These are phyloP conservation scores for Amphipyra tragopoginis DNA, from an alignment of 2,888 invertebrate genomes.

Conservation along the genomic window DNA sequence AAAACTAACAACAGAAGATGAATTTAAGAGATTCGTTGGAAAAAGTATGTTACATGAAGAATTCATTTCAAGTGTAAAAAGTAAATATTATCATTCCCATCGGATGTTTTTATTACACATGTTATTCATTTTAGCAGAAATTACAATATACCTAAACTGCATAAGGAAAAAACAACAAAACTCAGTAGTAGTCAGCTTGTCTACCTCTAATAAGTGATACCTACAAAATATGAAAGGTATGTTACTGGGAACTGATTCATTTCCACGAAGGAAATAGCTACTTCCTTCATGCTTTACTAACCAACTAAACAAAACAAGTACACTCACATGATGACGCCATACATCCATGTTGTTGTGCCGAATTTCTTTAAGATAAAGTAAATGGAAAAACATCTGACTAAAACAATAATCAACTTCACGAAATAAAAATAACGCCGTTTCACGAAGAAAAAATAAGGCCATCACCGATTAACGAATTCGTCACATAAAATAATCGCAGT, in stretches of 20 bases:
- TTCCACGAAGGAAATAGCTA: slow-evolving; percentile 19
- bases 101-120: neutral
- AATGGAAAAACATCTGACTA: slow-evolving; percentile 34
- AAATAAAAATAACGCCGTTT: slow-evolving; percentile 27
- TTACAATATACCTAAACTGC: neutral
- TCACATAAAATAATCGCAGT: slow-evolving; percentile 27
- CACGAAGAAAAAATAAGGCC: too few species aligned
- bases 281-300: slow-evolving; percentile 4
- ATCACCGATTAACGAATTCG: slow-evolving; percentile 24
- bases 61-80: too few species aligned
- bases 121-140: neutral
- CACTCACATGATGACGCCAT: slow-evolving; percentile 31
- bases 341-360: slow-evolving; percentile 2
- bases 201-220: slow-evolving; percentile 45
- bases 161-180: slow-evolving; percentile 32
- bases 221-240: slow-evolving; percentile 37
- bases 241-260: slow-evolving; percentile 55
- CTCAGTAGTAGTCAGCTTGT: slow-evolving; percentile 57
- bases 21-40: too few species aligned
- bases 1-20: neutral
- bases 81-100: too few species aligned
- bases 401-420: slow-evolving; percentile 23
- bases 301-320: slow-evolving; percentile 3
- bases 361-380: slow-evolving; percentile 27
- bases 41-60: too few species aligned